These are phyloP conservation scores for Ctenicera cuprea DNA, from an alignment of 2,888 invertebrate genomes.

Conservation along the genomic window DNA sequence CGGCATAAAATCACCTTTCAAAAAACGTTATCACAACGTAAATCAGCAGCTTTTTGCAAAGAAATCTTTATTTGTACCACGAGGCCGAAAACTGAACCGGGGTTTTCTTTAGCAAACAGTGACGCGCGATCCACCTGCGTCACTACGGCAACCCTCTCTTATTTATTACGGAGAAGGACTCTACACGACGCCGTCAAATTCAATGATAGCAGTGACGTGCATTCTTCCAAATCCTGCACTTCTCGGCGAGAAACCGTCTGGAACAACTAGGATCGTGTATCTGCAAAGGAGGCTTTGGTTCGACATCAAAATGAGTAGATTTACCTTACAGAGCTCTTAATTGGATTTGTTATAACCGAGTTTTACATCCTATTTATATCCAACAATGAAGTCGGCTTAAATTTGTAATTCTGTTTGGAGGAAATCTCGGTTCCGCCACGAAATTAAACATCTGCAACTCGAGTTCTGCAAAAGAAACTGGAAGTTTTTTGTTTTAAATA, in stretches of 20 bases:
- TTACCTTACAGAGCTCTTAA: constrained; percentile 20
- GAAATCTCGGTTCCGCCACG: not conserved
- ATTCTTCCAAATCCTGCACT: constrained; percentile 34
- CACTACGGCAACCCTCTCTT: constrained; percentile 12
- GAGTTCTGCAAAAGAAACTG: not conserved
- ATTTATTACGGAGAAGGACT: not conserved
- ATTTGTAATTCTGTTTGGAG: constrained; percentile 1
- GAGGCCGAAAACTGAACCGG: not conserved
- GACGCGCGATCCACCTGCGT: constrained; percentile 24
- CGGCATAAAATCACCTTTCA: too few species aligned
- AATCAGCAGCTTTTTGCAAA: too few species aligned
- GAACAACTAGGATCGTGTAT: not conserved
- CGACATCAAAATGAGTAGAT: not conserved
- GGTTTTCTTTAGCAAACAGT: not conserved
- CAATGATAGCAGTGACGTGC: constrained; percentile 29
- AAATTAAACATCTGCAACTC: not conserved
- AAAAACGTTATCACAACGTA: too few species aligned
- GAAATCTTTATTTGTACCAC: not conserved
- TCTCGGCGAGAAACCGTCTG: constrained; percentile 17
- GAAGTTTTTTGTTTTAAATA: not conserved
- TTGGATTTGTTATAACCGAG: constrained; percentile 19
- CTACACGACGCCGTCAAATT: constrained; percentile 29
- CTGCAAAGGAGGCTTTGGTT: not conserved
- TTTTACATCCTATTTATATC: constrained; percentile 3
- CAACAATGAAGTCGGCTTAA: constrained; percentile 11